Evolutionary conservation across 2,888 invertebrate species (phyloP), one percentile per base, ranked within the genome.

Genomic region (Synergus umbraculus): DNA sequence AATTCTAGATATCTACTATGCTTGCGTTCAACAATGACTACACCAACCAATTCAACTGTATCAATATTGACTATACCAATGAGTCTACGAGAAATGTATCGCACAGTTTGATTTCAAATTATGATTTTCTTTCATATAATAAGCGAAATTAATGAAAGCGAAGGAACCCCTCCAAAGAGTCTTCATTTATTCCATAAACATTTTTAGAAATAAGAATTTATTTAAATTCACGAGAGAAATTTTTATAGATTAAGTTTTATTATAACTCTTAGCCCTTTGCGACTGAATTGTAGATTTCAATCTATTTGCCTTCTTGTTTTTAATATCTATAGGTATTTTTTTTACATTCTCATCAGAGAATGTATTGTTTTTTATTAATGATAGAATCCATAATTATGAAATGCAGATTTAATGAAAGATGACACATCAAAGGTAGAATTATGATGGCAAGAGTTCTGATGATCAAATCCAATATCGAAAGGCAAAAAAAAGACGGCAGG

Each of bases 1-100:
- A 84, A 82, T 88, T 86, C 85, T 85, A 84, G 86, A 81, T 87
- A 87, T 83, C 84, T 87, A 86, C 79, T 81, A 85, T 83, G 87
- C 87, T 87, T 87, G 83, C 81, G 83, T 83, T 85, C 82, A 85
- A 86, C 81, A 18, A 18, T 58, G 9, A 44, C 44, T 58, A 58
- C 58, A 58, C 18, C 58, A 18, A 58, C 9, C 18, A 3, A 8
- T 9, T 58, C 18, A 54, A 58, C 54, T 58, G n/a, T 41, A 54
- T 37, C 15, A 44, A 37, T 43, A n/a, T 66, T 44, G 44, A 66
- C 66, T 66, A 43, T 66, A 44, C 22, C 10, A 46, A 22, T 67
- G 29, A 67, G 44, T 58, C 54, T 15, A 18, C 7, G 73, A 73
- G 73, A 73, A 73, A 41, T 73, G 73, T 73, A 73, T 41, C 73